Percentiles rank a stretch among this genome's conserved stretches.
Evolutionary conservation across 2,113 vertebrate genomes (phyloP).

Genomic region (Baryphthengus martii): DNA sequence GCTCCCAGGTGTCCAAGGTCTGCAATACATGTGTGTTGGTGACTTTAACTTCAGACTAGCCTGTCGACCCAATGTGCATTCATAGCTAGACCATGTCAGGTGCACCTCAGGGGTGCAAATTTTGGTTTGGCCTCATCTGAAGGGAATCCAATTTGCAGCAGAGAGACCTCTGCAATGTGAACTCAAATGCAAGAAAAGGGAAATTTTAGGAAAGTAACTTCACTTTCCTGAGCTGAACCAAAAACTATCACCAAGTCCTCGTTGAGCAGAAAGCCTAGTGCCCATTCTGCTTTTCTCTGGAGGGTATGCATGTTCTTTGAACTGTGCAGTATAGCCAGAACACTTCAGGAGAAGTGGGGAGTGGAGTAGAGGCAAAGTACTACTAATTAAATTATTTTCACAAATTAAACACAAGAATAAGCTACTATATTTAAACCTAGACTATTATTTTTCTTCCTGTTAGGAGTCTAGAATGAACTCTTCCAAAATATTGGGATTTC

Average conservation of each 20-base stretch:
- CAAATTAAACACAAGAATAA: constrained; percentile 16
- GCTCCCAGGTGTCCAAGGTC: neutral
- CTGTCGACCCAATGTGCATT: neutral
- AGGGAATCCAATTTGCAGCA: neutral
- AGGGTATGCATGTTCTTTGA: neutral
- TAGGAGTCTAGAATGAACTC: neutral
- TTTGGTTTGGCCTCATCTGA: neutral
- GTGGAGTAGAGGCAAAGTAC: neutral
- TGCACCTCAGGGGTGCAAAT: neutral
- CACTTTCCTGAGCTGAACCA: neutral
- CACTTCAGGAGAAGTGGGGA: neutral
- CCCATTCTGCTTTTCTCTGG: neutral
- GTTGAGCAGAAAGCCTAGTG: neutral
- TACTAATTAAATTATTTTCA: neutral
- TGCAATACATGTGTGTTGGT: neutral
- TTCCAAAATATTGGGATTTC: constrained; percentile 18
- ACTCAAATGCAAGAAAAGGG: neutral
- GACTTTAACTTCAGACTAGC: neutral
- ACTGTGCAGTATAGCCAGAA: neutral
- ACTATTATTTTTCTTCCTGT: neutral
- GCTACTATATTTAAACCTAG: neutral
- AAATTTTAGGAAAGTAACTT: neutral
- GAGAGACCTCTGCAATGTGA: neutral
- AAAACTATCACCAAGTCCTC: neutral
- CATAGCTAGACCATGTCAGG: neutral